Evolutionary conservation across 2,797 vertebrate genomes (phyloP), one percentile per base, ranked within the genome.

Genomic region (Trematomus bernacchii): DNA sequence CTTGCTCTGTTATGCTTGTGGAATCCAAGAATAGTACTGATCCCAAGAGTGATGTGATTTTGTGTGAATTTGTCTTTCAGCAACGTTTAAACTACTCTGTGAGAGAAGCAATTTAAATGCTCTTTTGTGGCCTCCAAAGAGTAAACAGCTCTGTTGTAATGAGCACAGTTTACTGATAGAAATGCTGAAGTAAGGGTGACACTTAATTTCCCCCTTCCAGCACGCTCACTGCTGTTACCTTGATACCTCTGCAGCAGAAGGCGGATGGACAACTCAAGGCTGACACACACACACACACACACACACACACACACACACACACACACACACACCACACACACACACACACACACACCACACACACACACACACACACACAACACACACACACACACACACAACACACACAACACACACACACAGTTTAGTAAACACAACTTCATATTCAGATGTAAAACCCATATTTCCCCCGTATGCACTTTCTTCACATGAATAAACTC

Each of bases 171-270:
- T 71, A 68, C 61, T 66, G 44, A 85, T 61, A 73, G 52, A 80
- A 79, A 82, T 53, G 66, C 52, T 60, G 64, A 77, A 51, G 66
- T 66, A 72, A 80, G 75, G 80, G 68, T 76, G 72, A 77, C 73
- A 68, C 70, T 78, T 79, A 61, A 73, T 85, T 76, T 76, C 40
- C 44, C 50, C 60, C 37, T 44, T 57, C 59, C 51, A 43, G 68
- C 1, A 46, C 44, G 5, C 61, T 75, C 50, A 48, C 52, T 71
- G 66, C 46, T 79, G 58, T 75, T 79, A 83, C 77, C 76, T 82
- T 84, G 71, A 86, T 79, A 76, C 67, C 57, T 71, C 33, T 67
- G 33, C 33, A 27, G 15, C 83, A 76, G 60, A 79, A 63, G 76
- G 78, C 72, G 66, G 64, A 78, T 71, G 53, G 57, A 23, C 73